Evolutionary conservation across 2,797 vertebrate genomes (phyloP).

Genomic region (Vultur gryphus): DNA sequence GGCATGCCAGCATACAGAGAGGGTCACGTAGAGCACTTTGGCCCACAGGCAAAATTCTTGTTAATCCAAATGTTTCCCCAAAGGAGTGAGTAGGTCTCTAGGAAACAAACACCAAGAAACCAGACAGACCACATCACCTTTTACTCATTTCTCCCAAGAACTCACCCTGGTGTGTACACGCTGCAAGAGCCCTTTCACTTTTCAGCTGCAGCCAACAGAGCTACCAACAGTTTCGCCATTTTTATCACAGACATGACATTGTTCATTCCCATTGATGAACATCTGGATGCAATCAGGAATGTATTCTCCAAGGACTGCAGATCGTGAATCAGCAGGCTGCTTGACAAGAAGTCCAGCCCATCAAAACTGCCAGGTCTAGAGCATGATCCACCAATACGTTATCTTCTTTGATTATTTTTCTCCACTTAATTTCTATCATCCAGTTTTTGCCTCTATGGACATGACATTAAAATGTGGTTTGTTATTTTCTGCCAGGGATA

Average conservation of each 20-base stretch:
- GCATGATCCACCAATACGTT: background rate
- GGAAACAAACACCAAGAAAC: background rate
- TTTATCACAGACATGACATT: background rate
- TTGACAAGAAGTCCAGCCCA: background rate
- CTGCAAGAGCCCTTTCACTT: constrained; percentile 16
- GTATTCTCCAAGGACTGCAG: background rate
- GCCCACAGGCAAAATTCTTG: background rate
- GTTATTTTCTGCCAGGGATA: background rate
- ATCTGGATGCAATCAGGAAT: background rate
- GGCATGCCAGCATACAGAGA: background rate
- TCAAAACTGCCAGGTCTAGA: background rate
- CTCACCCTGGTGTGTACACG: background rate
- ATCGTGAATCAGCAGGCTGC: background rate
- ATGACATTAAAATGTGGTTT: background rate
- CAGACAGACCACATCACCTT: constrained; percentile 7
- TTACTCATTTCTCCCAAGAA: constrained; percentile 12
- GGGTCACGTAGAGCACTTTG: background rate
- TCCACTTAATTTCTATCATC: background rate
- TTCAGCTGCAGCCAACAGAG: background rate
- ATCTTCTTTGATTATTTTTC: background rate
- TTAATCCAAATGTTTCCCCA: background rate
- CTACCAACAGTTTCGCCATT: background rate
- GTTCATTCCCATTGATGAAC: background rate
- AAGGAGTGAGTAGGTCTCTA: background rate
- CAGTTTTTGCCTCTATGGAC: background rate